A percentile compares a stretch with the other conserved stretches of the same genome.
These are phyloP conservation scores for Pica pica DNA, from an alignment of 2,113 vertebrate genomes.

Conservation along the genomic window DNA sequence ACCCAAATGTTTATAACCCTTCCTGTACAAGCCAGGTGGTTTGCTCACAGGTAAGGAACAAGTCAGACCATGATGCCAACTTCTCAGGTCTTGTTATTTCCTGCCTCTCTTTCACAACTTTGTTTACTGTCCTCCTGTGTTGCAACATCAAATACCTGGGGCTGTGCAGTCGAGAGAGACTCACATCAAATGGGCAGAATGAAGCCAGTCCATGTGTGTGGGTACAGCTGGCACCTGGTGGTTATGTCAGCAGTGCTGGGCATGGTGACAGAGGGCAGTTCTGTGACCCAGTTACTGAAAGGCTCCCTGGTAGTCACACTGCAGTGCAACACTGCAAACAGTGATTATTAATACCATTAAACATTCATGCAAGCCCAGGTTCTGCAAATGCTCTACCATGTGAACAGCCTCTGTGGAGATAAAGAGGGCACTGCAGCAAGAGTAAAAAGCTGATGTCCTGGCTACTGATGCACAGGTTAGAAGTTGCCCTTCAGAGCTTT, in stretches of 20 bases:
- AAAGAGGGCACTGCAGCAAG: neutral
- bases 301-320: neutral
- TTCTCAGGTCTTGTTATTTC: neutral
- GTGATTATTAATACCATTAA: neutral
- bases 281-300: neutral
- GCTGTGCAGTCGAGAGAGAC: neutral
- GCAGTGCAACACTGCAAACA: neutral
- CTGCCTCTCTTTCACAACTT: neutral
- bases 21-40: neutral
- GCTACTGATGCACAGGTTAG: neutral
- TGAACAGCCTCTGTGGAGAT: neutral
- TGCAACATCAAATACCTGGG: neutral
- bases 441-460: neutral
- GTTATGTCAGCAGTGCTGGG: neutral
- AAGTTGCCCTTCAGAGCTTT: neutral
- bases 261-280: neutral
- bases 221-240: neutral
- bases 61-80: neutral
- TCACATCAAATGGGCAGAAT: neutral
- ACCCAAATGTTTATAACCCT: neutral
- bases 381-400: neutral
- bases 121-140: neutral
- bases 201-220: neutral
- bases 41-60: neutral
- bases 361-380: conserved; percentile 17